Base-by-base conservation (phyloP, 2,797 vertebrate genomes). In the Oceanodroma leucorhoa region DNA sequence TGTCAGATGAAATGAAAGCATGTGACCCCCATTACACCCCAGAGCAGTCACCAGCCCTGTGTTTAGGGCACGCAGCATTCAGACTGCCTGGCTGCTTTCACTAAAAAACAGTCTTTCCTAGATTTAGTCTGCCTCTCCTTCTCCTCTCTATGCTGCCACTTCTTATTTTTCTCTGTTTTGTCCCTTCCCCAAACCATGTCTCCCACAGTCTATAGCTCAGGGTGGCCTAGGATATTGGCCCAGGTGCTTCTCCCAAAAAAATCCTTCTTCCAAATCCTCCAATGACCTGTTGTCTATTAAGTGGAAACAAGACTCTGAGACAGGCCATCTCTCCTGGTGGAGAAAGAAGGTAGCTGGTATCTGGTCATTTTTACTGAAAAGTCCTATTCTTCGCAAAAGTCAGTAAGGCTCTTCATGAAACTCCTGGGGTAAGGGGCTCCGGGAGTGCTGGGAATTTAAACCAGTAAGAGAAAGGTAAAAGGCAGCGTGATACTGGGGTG, bases 41-140 rank as follows among this genome's bases (percentile, higher is more conserved):
- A 54, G 61, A 78, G 66, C 32, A 78, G 41, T 12, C 72, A 70
- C 32, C 26, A 73, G 45, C 50, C 6, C 1, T 9, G 14, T 61
- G 38, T 64, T 83, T 65, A 46, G 23, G 50, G 32, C 19, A 50
- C 0, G 0, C 19, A 72, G 57, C 2, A 1, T 45, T 70, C 36
- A 60, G 55, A 9, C 19, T 80, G 64, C 36, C 55, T 43, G 34
- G 8, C 23, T 62, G 19, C n/a, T 55, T 32, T 12, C 72, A 36
- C 51, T 86, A 22, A 81, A 88, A 70, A 8, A 1, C 23, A 24
- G 36, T 13, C 30, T 71, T 40, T 61, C 23, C 61, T 50, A 5
- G 11, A 9, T 48, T 67, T 55, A 51, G 4, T 29, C 36, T 70
- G 26, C 24, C 27, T 70, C 36, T 70, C 21, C 7, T 55, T 41